phyloP scores from a whole-genome alignment of 2,888 invertebrate species.

The Phania funesta region DNA sequence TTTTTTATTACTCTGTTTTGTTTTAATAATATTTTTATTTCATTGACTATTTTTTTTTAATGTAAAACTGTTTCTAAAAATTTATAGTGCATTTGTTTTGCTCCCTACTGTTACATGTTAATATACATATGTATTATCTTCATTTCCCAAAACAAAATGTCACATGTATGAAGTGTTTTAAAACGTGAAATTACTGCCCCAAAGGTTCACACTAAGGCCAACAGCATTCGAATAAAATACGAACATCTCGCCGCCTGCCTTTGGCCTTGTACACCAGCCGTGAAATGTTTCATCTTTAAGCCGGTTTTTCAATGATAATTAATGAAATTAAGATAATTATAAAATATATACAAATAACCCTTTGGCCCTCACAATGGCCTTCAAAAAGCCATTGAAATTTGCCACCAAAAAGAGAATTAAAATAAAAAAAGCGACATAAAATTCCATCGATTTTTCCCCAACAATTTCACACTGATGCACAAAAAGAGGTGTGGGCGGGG shows the following conservation, averaged over 20 bases:
- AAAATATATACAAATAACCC: not conserved
- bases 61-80: no score
- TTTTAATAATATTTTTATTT: no score
- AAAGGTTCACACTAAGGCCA: conserved; percentile 16
- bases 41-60: no score
- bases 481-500: not conserved
- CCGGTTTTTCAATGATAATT: conserved; percentile 4
- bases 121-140: not conserved
- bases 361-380: conserved; percentile 30
- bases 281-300: not conserved
- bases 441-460: conserved; percentile 63
- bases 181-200: not conserved
- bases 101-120: no score
- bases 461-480: not conserved
- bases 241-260: not conserved
- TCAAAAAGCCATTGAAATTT: conserved; percentile 26
- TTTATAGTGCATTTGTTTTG: no score
- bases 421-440: not conserved
- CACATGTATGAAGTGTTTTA: not conserved
- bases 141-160: not conserved
- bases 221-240: not conserved
- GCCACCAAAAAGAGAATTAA: conserved; percentile 8
- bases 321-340: conserved; percentile 9
- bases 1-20: no score
- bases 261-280: not conserved